Base-by-base conservation (phyloP, 2,797 vertebrate genomes). In the Eremophila alpestris region DNA sequence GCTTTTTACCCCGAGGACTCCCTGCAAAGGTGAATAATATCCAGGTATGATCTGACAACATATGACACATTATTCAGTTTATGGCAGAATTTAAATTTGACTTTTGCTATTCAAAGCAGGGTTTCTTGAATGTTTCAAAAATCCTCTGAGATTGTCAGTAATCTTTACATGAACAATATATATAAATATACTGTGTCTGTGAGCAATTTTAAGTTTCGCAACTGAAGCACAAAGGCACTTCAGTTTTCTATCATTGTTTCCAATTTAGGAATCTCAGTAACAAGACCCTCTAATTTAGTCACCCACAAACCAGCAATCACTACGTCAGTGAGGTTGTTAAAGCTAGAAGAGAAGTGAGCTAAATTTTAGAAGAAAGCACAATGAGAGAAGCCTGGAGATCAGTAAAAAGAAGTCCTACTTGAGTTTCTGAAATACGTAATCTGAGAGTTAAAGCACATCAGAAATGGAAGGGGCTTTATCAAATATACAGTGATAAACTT, bases 171-270 rank as follows among this genome's bases (percentile, higher is more conserved):
- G 91, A 93, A 67, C 62, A 87, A 71, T 78, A 80, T 81, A 62
- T 46, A 91, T 83, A 94, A 85, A 89, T 92, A 85, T 74, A 83
- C 73, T 43, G 7, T 79, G 59, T 95, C 79, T 94, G 83, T 83
- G 84, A 55, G 69, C 79, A 93, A 43, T 92, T 78, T 87, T 81
- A 92, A 85, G 88, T 91, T 92, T 92, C 5, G 0, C 49, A 95
- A 58, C 54, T 84, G 76, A 92, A 89, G 64, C 49, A 87, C 45
- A 90, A 90, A 92, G 36, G 27, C 60, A 64, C 46, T 77, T 78
- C 34, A 83, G 84, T 89, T 95, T 97, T 89, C 92, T 85, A 71
- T 79, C 49, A 68, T 75, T 92, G 60, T 91, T 96, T 95, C 93
- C 70, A 89, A 55, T 92, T 96, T 95, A 87, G 89, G 93, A 87